Conservation (phyloP, 2,113 vertebrate genomes). For the Macrotis lagotis region DNA sequence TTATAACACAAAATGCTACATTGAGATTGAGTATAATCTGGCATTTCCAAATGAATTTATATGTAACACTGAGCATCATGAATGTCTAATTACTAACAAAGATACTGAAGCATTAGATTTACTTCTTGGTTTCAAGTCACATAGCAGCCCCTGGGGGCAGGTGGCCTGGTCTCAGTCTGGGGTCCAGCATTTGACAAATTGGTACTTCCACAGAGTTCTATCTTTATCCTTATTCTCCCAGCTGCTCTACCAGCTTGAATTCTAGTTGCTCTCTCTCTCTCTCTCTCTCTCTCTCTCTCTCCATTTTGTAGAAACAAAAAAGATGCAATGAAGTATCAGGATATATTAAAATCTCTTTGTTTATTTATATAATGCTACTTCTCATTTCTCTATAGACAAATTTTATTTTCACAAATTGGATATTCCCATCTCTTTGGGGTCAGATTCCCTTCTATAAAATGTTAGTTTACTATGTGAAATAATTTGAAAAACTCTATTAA, state of each 20-base stretch:
- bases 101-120: not conserved
- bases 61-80: not conserved
- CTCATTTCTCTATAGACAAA: not conserved
- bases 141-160: not conserved
- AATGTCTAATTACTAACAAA: not conserved
- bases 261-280: not conserved
- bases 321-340: slow-evolving; percentile 6
- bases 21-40: not conserved
- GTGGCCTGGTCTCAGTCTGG: not conserved
- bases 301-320: not conserved
- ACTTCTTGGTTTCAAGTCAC: not conserved
- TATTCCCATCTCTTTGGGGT: not conserved
- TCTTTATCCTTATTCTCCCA: slow-evolving; percentile 14
- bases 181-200: slow-evolving; percentile 42
- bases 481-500: not conserved
- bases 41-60: not conserved
- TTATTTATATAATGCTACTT: slow-evolving; percentile 31
- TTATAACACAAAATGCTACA: not conserved
- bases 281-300: not conserved
- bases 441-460: not conserved
- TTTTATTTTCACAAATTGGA: slow-evolving; percentile 34
- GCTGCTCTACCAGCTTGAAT: slow-evolving; percentile 17
- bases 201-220: not conserved
- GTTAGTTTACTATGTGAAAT: slow-evolving; percentile 16
- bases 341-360: slow-evolving; percentile 24